phyloP scores from a whole-genome alignment of 2,113 vertebrate genomes.

The Colinus virginianus region DNA sequence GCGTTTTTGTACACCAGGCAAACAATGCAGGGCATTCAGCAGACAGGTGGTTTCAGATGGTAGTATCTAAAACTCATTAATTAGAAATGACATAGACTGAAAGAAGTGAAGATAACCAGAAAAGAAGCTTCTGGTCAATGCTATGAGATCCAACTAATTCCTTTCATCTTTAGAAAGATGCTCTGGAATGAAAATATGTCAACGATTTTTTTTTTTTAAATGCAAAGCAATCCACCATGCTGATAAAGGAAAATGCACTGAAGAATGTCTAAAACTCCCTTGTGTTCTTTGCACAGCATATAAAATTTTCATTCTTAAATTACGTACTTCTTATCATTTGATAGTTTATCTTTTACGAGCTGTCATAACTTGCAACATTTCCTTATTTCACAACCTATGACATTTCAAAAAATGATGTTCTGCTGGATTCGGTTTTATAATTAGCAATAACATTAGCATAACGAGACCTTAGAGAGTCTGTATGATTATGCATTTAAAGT shows the following conservation, averaged over 20 bases:
- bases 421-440: slow-evolving; percentile 7
- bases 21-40: not conserved
- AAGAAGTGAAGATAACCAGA: not conserved
- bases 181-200: not conserved
- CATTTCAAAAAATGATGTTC: slow-evolving; percentile 23
- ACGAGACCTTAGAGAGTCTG: not conserved
- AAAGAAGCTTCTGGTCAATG: not conserved
- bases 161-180: not conserved
- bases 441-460: slow-evolving; percentile 16
- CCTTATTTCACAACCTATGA: slow-evolving; percentile 25
- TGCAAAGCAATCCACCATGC: not conserved
- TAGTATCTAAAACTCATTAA: not conserved
- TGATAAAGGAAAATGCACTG: not conserved
- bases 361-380: not conserved
- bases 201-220: not conserved
- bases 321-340: not conserved
- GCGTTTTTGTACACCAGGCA: not conserved
- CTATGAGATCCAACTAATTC: not conserved
- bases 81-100: not conserved
- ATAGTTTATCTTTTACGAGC: not conserved
- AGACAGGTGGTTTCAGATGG: slow-evolving; percentile 26
- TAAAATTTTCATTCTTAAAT: not conserved
- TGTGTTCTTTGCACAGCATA: not conserved
- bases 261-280: not conserved
- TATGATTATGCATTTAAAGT: slow-evolving; percentile 1